Evolutionary conservation across 1,140 invertebrate genomes (phyloP).

Genomic region (Aphidius gifuensis): DNA sequence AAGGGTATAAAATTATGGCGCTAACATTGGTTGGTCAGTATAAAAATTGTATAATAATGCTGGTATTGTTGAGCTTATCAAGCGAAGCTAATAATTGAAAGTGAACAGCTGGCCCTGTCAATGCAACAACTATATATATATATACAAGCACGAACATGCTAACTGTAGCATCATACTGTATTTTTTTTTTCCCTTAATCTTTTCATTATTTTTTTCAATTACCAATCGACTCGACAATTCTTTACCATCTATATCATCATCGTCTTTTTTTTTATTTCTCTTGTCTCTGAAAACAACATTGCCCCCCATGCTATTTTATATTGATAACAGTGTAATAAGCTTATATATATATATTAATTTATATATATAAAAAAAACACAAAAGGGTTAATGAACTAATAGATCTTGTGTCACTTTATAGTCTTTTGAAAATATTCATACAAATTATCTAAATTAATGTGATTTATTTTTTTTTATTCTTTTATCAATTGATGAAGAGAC

Average conservation of each 20-base stretch:
- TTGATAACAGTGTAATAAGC: no score
- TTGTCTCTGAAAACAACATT: slow-evolving; percentile 18
- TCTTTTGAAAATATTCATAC: background rate
- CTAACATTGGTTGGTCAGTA: slow-evolving; percentile 39
- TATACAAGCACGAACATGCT: no score
- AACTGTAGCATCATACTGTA: no score
- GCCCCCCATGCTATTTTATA: no score
- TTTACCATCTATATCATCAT: no score
- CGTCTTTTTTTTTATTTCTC: slow-evolving; percentile 15
- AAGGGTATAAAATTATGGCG: slow-evolving; percentile 39
- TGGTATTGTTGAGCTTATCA: slow-evolving; percentile 55
- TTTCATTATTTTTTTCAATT: no score
- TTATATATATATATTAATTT: slow-evolving; percentile 48
- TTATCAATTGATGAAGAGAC: background rate
- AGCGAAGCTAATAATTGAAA: slow-evolving; percentile 52
- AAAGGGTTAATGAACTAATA: slow-evolving; percentile 51
- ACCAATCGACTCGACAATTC: no score
- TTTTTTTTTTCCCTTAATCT: no score
- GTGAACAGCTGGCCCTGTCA: slow-evolving; percentile 50
- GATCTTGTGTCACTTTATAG: slow-evolving; percentile 32
- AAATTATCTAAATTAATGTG: slow-evolving; percentile 9
- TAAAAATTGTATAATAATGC: slow-evolving; percentile 50
- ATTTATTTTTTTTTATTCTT: background rate
- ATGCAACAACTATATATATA: slow-evolving; percentile 17
- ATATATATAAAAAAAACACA: slow-evolving; percentile 46